Percentiles rank a stretch among this genome's conserved stretches.
Evolutionary conservation across 2,888 invertebrate genomes (phyloP).

Genomic region (Phaedon cochleariae): DNA sequence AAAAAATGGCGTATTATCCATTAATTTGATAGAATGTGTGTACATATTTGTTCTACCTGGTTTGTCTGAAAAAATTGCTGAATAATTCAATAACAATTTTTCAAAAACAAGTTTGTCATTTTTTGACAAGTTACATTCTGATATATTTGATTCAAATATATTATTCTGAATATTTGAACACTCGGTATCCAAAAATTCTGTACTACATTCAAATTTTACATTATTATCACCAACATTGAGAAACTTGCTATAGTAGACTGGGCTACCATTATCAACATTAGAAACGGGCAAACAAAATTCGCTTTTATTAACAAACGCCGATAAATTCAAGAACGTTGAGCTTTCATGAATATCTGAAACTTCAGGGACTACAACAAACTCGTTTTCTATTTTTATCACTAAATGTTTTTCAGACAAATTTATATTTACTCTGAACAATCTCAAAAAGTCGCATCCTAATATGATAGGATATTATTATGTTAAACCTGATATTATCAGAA

Average conservation of each 20-base stretch:
- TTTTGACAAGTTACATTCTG: no score
- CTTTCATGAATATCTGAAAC: neutral
- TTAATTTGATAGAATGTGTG: conserved; percentile 15
- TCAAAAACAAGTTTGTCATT: neutral
- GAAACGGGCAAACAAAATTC: neutral
- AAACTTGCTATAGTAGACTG: no score
- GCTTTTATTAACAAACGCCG: neutral
- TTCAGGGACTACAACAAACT: conserved; percentile 1
- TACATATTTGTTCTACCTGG: conserved; percentile 19
- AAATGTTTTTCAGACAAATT: conserved; percentile 10
- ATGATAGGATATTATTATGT: conserved; percentile 7
- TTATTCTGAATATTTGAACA: no score
- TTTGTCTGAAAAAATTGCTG: conserved; percentile 14
- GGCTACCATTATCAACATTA: neutral
- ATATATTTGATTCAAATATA: no score
- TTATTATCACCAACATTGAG: no score
- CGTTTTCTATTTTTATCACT: neutral
- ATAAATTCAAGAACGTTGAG: neutral
- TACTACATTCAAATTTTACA: no score
- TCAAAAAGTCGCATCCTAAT: conserved; percentile 13
- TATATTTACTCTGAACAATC: conserved; percentile 3
- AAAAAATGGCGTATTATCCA: conserved; percentile 9
- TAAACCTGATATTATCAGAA: conserved; percentile 9
- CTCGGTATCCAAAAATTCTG: no score
- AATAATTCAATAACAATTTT: neutral